Evolutionary conservation across 92 coral and sea anemone genomes (phyloP).

Genomic region (Phymanthus crucifer): DNA sequence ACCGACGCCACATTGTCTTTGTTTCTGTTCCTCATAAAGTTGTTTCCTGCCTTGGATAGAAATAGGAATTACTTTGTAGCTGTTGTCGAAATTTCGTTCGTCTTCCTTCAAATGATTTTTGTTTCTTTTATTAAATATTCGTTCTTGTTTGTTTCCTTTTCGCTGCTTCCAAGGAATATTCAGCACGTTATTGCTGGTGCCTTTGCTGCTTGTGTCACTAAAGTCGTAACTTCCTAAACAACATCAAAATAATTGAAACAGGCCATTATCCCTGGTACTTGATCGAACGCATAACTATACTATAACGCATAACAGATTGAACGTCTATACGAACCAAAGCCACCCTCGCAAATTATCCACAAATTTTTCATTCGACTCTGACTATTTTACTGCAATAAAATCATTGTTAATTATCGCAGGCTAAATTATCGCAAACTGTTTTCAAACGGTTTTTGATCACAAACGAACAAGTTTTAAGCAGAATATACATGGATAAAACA

Average conservation of each 20-base stretch:
- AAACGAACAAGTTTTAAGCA: too few relatives aligned
- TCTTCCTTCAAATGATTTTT: not conserved
- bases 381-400: too few relatives aligned
- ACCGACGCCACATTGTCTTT: constrained; percentile 31
- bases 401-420: too few relatives aligned
- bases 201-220: not conserved
- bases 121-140: not conserved
- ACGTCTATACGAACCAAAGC: too few relatives aligned
- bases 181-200: not conserved
- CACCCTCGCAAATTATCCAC: too few relatives aligned
- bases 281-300: too few relatives aligned
- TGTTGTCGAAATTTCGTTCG: not conserved
- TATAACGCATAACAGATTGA: too few relatives aligned
- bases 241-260: not conserved
- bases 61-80: not conserved
- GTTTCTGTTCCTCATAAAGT: constrained; percentile 1
- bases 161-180: not conserved
- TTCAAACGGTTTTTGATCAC: too few relatives aligned
- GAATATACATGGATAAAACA: too few relatives aligned
- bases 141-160: not conserved
- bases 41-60: not conserved
- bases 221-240: not conserved
- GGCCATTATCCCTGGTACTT: too few relatives aligned
- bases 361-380: too few relatives aligned
- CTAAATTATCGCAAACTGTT: too few relatives aligned